A percentile compares a stretch with the other conserved stretches of the same genome.
phyloP scores from a whole-genome alignment of 2,797 vertebrate species.

The Tragopan temminckii region DNA sequence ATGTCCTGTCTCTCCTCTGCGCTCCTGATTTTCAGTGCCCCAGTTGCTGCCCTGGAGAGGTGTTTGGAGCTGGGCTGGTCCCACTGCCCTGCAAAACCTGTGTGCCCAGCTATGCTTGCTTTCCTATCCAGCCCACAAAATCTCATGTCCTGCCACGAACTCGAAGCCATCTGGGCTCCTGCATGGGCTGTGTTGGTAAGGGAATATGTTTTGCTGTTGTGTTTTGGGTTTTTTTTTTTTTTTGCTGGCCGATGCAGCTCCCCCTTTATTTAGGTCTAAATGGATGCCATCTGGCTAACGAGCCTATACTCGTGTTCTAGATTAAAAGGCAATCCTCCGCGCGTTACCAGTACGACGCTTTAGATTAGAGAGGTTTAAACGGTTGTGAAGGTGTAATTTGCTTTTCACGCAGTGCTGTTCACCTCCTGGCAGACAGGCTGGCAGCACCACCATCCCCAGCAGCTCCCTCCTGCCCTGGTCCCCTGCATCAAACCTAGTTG shows the following conservation, averaged over 20 bases:
- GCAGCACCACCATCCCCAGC: neutral
- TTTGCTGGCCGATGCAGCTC: neutral
- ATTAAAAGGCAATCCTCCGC: constrained; percentile 53
- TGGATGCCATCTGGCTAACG: constrained; percentile 68
- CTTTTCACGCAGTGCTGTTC: constrained; percentile 30
- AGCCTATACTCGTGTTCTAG: constrained; percentile 58
- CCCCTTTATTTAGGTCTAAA: constrained; percentile 60
- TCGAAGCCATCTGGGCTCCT: neutral
- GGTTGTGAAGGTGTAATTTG: constrained; percentile 58
- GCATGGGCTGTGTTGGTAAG: neutral
- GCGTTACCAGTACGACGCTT: fast-evolving
- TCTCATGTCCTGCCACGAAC: neutral
- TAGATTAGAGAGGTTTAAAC: constrained; percentile 45
- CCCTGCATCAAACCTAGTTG: neutral
- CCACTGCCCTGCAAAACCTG: neutral
- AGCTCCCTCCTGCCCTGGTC: neutral
- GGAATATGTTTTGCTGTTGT: neutral
- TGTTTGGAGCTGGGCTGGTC: neutral
- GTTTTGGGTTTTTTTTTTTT: too few relatives aligned
- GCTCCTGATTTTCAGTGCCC: fast-evolving
- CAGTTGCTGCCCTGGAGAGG: neutral
- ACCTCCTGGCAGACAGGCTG: neutral
- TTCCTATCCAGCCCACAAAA: neutral
- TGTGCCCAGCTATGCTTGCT: neutral
- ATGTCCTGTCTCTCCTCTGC: neutral